Conservation (phyloP, 2,797 vertebrate genomes). For the Synanceia verrucosa region DNA sequence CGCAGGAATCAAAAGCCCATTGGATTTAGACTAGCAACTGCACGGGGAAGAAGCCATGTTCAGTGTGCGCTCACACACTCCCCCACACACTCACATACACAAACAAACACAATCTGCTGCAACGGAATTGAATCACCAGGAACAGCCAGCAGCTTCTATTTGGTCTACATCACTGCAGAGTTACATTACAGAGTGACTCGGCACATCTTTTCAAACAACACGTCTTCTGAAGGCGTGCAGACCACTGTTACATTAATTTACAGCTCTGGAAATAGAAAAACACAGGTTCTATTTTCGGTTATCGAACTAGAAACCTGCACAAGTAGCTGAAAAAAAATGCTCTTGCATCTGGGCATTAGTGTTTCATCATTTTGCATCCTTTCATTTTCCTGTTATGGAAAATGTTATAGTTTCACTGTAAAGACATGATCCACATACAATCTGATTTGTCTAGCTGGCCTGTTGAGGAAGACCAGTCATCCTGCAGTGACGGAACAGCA, state of each 20-base stretch:
- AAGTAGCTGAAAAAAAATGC: neutral
- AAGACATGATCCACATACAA: neutral
- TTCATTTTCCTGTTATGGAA: neutral
- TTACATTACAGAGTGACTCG: neutral
- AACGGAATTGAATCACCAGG: constrained; percentile 14
- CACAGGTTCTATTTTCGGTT: rapidly evolving
- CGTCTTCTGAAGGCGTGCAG: neutral
- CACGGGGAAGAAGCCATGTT: constrained; percentile 7
- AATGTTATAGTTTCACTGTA: neutral
- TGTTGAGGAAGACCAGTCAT: constrained; percentile 26
- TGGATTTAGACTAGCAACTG: constrained; percentile 19
- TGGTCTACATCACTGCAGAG: constrained; percentile 18
- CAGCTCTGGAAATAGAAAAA: neutral
- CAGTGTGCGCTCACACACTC: constrained; percentile 24
- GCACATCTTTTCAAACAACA: neutral
- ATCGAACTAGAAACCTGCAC: neutral
- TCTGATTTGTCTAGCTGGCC: constrained; percentile 1
- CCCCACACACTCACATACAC: constrained; percentile 2
- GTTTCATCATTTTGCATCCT: neutral
- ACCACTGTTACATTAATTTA: neutral
- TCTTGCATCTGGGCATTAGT: neutral
- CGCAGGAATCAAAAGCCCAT: constrained; percentile 1
- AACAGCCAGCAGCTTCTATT: constrained; percentile 11
- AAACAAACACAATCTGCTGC: constrained; percentile 40
- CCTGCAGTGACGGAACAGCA: constrained; percentile 43